Evolutionary conservation across 2,113 vertebrate species (phyloP), one percentile per base, ranked within the genome.

Genomic region (Diglossa brunneiventris): DNA sequence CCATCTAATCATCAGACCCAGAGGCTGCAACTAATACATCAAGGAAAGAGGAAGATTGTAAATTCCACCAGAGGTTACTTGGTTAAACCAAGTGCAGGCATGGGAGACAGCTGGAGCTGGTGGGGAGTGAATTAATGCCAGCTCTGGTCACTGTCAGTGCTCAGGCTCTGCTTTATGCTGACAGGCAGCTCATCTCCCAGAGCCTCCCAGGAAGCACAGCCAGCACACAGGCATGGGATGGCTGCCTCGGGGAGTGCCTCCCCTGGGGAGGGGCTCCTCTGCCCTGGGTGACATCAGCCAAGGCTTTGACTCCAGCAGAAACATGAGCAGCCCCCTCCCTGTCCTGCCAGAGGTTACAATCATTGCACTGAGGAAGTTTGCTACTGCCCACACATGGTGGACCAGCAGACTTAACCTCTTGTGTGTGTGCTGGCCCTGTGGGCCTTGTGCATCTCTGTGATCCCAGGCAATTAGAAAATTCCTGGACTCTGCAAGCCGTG

Each of bases 51-150:
- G 59, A 74, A 86, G 83, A 78, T 5, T 83, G 68, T 94, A 92
- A 93, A 90, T 93, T 67, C 39, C 52, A 55, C 39, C 64, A 77
- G 91, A 92, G 92, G 86, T 93, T 87, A 92, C 73, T 78, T 81
- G 89, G 89, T 95, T 95, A 94, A 95, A 94, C 53, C 37, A 81
- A 93, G 68, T 26, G 80, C 89, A 93, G 83, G 56, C 17, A 9
- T 52, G 61, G 46, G 72, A 88, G 88, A 62, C 76, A 92, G 79
- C n/a, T 4, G 9, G 46, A 63, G 61, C 27, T 22, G 20, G 42
- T 75, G 61, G 77, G 75, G 47, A 90, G 72, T 67, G 94, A 96
- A 94, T 93, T 89, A 81, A 83, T 0, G 22, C 79, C 79, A 67
- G 89, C 59, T 89, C 79, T 93, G 89, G 80, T 77, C 89, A 67